Conservation (phyloP, 2,113 vertebrate genomes). For the Ailurus styani region DNA sequence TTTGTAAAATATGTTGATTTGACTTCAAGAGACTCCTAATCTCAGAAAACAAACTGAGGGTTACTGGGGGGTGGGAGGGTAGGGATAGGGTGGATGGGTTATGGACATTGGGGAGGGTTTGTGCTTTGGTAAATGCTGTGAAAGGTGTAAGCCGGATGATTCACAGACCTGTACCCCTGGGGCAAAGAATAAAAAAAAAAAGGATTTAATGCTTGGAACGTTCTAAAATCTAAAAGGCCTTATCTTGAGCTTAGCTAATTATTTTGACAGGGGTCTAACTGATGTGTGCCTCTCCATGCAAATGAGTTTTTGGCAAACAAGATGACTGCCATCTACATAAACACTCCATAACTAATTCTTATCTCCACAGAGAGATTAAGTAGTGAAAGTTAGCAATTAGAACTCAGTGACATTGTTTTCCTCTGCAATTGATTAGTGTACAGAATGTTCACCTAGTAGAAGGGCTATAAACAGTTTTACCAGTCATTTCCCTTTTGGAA, state of each 20-base stretch:
- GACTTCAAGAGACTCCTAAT: no score
- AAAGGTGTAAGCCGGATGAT: no score
- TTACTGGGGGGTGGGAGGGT: no score
- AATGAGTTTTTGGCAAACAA: conserved; percentile 16
- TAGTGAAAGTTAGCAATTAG: conserved; percentile 40
- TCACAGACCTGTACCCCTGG: no score
- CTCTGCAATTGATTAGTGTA: conserved; percentile 24
- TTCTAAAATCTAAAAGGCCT: conserved; percentile 15
- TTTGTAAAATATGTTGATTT: conserved; percentile 9
- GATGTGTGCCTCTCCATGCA: conserved; percentile 25
- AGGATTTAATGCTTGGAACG: not conserved
- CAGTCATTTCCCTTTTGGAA: not conserved
- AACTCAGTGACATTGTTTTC: conserved; percentile 32
- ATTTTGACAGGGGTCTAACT: conserved; percentile 53
- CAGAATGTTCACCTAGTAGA: conserved; percentile 7
- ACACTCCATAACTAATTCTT: not conserved
- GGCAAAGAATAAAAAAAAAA: no score
- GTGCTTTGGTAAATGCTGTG: no score
- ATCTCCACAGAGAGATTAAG: conserved; percentile 26
- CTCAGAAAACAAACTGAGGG: no score
- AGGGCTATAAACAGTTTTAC: not conserved
- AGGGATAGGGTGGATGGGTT: no score
- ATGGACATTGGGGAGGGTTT: no score
- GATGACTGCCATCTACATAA: not conserved
- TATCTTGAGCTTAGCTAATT: conserved; percentile 58